Conservation (phyloP, 1,140 invertebrate genomes). For the Cataglyphis hispanica region DNA sequence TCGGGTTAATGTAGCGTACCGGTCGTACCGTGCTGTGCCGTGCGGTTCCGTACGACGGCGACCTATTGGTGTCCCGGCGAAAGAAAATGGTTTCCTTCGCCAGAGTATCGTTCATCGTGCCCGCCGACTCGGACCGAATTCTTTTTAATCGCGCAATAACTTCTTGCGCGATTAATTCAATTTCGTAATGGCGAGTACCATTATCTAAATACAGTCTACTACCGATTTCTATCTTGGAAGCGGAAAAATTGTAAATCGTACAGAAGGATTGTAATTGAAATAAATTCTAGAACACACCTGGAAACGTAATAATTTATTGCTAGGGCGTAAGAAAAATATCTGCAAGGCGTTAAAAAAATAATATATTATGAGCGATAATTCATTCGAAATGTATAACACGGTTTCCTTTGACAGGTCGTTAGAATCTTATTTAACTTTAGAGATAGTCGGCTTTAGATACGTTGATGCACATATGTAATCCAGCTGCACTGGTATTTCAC, state of each 20-base stretch:
- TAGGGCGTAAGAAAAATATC: background rate
- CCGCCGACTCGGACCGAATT: background rate
- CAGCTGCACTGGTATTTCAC: conserved; percentile 55
- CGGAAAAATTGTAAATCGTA: background rate
- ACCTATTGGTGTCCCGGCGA: conserved; percentile 63
- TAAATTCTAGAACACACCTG: background rate
- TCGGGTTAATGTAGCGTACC: conserved; percentile 86
- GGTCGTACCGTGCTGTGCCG: conserved; percentile 68
- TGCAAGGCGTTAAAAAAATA: conserved; percentile 6
- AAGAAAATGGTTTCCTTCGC: conserved; percentile 48
- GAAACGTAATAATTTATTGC: conserved; percentile 19
- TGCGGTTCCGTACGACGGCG: conserved; percentile 66
- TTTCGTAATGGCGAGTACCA: background rate
- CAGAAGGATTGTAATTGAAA: background rate
- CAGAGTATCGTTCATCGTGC: conserved; percentile 28
- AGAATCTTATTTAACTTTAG: conserved; percentile 61
- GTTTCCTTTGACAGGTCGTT: conserved; percentile 44
- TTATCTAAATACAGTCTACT: background rate
- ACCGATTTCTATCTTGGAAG: background rate
- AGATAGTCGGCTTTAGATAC: conserved; percentile 28
- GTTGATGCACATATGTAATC: conserved; percentile 48
- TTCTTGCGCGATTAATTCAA: conserved; percentile 5
- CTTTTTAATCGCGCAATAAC: conserved; percentile 38
- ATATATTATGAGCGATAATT: conserved; percentile 32
- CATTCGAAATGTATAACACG: conserved; percentile 35